Base-by-base conservation (phyloP, 2,888 invertebrate genomes). In the Caenorhabditis becei region DNA sequence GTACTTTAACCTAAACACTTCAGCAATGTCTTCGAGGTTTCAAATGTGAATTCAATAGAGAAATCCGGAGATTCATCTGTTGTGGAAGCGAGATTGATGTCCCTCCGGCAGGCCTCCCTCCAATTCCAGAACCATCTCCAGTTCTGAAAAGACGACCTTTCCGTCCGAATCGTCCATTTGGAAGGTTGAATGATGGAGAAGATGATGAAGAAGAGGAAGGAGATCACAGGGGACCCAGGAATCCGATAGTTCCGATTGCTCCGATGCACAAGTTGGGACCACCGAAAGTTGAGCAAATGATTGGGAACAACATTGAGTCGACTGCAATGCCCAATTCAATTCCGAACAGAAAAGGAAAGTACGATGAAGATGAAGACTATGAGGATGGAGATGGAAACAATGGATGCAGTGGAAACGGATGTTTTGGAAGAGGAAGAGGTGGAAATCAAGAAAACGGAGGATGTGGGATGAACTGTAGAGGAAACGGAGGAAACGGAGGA, bases 21-120 rank as follows among this genome's bases (percentile, higher is more conserved):
- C 74, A 84, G 84, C 85, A 84, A 75, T 87, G 87, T 51, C 79
- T 79, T 35, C 84, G 79, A 44, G 85, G 84, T 11, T 87, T 84
- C 75, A 81, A 83, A 26, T 87, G 87, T 49, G 87, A 87, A 54
- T 86, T 87, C 77, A 87, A 87, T 63, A 72, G 77, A 20, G 86
- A 87, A 35, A 85, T 87, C 41, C 77, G 85, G 41, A 59, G 86
- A 35, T 87, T 86, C 49, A 87, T 87, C 37, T 87, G 87, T 44
- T 87, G 87, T 61, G 87, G 87, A 56, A 72, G 62, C 11, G 83
- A 79, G 41, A 58, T 81, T n/a, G 84, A 83, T 58, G 80, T 85
- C 10, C 83, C 84, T 18, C 86, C 87, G 14, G 80, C 86, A 7
- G 86, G 84, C 3, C 67, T 87, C 4, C 87, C 87, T 7, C 69